Conservation (phyloP, 2,888 invertebrate species). For the Pherbina coryleti region DNA sequence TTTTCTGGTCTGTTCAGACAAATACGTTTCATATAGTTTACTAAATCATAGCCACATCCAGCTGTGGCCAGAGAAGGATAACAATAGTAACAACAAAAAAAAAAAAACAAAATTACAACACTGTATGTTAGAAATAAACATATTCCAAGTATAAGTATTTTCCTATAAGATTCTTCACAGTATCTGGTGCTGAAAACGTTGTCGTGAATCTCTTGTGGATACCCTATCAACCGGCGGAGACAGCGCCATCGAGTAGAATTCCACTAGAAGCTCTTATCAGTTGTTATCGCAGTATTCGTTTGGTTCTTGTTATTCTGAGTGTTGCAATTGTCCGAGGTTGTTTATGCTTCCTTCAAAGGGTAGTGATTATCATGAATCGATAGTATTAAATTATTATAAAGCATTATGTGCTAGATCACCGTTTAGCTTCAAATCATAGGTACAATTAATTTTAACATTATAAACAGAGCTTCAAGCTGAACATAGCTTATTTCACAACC, state of each 20-base stretch:
- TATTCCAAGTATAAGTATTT: background rate
- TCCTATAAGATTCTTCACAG: background rate
- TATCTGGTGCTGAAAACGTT: slow-evolving; percentile 12
- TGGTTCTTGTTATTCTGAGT: background rate
- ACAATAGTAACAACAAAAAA: background rate
- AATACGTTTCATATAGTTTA: background rate
- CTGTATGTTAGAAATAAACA: background rate
- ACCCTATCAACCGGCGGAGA: background rate
- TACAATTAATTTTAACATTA: no score
- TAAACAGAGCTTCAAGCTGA: background rate
- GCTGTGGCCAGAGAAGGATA: background rate
- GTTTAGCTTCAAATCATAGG: no score
- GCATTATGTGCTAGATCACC: no score
- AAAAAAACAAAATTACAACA: background rate
- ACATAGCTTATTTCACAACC: background rate
- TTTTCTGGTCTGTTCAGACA: background rate
- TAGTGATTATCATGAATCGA: background rate
- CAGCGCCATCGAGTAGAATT: slow-evolving; percentile 20
- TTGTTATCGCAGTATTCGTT: slow-evolving; percentile 25
- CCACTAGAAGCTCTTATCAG: slow-evolving; percentile 20
- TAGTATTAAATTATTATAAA: background rate
- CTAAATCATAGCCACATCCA: background rate
- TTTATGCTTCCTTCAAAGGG: background rate
- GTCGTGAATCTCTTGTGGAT: background rate
- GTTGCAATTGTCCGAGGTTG: background rate